Percentiles rank a stretch among this genome's conserved stretches.
Conservation (phyloP, 2,113 vertebrate species). For the Labeo rohita region DNA sequence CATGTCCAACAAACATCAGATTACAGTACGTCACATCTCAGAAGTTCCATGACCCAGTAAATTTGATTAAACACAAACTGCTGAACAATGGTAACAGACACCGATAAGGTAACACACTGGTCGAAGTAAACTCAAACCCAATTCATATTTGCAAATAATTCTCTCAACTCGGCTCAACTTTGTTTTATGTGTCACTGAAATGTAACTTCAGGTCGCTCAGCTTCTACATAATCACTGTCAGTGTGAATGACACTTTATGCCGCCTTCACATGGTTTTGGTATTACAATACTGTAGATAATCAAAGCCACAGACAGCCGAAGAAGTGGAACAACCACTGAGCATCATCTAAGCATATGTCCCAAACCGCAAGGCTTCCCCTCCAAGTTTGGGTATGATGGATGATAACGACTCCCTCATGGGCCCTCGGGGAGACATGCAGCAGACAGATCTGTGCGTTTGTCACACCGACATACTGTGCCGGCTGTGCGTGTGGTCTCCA, state of each 20-base stretch:
- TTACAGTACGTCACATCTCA: neutral
- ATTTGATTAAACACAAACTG: neutral
- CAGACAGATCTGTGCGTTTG: slow-evolving; percentile 33
- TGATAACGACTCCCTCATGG: slow-evolving; percentile 8
- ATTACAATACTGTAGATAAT: neutral
- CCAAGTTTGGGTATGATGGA: slow-evolving; percentile 5
- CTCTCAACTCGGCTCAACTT: neutral
- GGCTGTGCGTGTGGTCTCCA: neutral
- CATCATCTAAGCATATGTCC: slow-evolving; percentile 14
- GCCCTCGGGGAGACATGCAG: neutral
- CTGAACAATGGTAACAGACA: neutral
- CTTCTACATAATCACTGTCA: neutral
- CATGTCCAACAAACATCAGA: neutral
- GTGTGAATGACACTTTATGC: neutral
- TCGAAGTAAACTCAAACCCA: no score
- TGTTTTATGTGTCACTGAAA: neutral
- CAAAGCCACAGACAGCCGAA: slow-evolving; percentile 5
- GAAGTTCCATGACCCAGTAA: no score
- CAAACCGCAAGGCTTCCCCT: slow-evolving; percentile 14
- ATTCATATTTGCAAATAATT: neutral
- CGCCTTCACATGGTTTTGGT: neutral
- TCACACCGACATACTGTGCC: slow-evolving; percentile 25
- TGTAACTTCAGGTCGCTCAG: neutral
- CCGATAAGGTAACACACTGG: neutral
- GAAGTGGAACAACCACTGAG: neutral